Evolutionary conservation across 2,888 invertebrate species (phyloP), one percentile per base, ranked within the genome.

Genomic region (Stictocephala bisonia): DNA sequence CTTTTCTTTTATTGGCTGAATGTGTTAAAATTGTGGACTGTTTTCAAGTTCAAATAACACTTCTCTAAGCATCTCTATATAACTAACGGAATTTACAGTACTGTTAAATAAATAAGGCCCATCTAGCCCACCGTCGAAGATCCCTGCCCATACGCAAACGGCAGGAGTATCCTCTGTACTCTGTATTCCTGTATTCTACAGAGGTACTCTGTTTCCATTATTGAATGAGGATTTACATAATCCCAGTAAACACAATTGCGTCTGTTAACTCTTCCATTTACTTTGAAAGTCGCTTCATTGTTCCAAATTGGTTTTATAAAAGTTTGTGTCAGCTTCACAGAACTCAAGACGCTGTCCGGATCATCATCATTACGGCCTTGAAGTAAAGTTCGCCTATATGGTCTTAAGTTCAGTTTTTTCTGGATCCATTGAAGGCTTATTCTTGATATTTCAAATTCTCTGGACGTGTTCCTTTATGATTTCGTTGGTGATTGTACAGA

Each of bases 1-100:
- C 31, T 53, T 53, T 69, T 69, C 53, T 35, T 53, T 35, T 27
- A 51, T 31, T 41, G 26, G 70, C 35, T 70, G 70, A 7, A 70
- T 9, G 51, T 53, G 26, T 50, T 68, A 48, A 68, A 35, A 66
- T 35, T 41, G 41, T 66, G 40, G 66, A 66, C 66, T 66, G 40
- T 66, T 66, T 44, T 44, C 44, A n/a, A 44, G 44, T 9, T 44
- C 2, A 15, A 44, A 3, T 7, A 44, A 44, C 44, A 44, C 44
- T 3, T 44, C 11, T 4, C 18, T n/a, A 44, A 51, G 56, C 24
- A 56, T 56, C 7, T 56, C 69, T 69, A 50, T 27, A 35, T 69
- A 69, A 53, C 15, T 53, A 31, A 24, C 68, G 50, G 68, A 27
- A 64, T 27, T 31, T 27, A 64, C 40, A 64, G 13, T 64, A 27